Percentiles rank a stretch among this genome's conserved stretches.
Conservation (phyloP, 2,113 vertebrate species). For the Nothobranchius furzeri region DNA sequence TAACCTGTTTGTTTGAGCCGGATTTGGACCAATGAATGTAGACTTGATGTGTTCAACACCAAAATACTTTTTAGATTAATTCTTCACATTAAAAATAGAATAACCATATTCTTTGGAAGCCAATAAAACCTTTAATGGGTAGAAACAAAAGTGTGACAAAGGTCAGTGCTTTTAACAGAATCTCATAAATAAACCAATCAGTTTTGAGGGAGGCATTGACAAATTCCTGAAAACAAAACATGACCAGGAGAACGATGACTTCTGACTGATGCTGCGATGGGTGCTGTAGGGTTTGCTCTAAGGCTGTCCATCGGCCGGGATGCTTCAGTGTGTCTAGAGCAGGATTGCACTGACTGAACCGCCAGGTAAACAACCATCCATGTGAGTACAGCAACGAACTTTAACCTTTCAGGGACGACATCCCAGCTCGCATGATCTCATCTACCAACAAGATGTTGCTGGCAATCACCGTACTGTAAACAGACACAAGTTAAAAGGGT, state of each 20-base stretch:
- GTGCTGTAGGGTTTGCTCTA: slow-evolving; percentile 14
- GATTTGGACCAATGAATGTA: too few relatives aligned
- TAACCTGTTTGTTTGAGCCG: too few relatives aligned
- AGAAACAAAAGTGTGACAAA: slow-evolving; percentile 77
- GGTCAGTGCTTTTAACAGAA: slow-evolving; percentile 83
- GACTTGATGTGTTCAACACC: too few relatives aligned
- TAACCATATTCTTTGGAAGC: slow-evolving; percentile 47
- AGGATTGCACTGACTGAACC: slow-evolving; percentile 31
- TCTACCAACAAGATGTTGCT: slow-evolving; percentile 97
- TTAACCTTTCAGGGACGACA: slow-evolving; percentile 97
- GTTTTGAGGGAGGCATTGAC: slow-evolving; percentile 54
- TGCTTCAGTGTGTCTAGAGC: slow-evolving; percentile 39
- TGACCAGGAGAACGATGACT: slow-evolving; percentile 43
- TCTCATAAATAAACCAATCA: slow-evolving; percentile 83
- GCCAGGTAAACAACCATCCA: slow-evolving; percentile 43
- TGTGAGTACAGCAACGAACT: slow-evolving; percentile 24
- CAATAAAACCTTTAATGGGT: slow-evolving; percentile 80
- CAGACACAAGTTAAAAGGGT: background rate
- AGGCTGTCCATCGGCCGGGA: slow-evolving; percentile 39
- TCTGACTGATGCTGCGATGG: slow-evolving; percentile 45
- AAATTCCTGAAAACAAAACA: slow-evolving; percentile 46
- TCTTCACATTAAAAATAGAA: slow-evolving; percentile 8
- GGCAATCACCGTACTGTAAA: slow-evolving; percentile 91
- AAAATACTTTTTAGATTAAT: background rate
- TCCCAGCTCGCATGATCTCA: slow-evolving; percentile 97